phyloP scores from a whole-genome alignment of 2,888 invertebrate species.

The Phengaris alcon region DNA sequence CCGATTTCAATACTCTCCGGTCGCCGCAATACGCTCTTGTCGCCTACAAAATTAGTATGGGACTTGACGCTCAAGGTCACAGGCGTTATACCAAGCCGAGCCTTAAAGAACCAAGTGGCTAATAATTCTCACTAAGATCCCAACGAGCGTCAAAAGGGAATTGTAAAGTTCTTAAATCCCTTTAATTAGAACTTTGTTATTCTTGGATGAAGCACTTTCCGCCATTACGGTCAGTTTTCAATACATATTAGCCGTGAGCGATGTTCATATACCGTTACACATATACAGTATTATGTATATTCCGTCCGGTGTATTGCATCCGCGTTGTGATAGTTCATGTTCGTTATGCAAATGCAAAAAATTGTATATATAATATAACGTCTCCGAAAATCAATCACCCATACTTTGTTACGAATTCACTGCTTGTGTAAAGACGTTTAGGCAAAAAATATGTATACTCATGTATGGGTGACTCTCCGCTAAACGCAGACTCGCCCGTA shows the following conservation, averaged over 20 bases:
- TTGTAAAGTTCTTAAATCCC: neutral
- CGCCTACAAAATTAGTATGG: too few species aligned
- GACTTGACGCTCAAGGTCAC: too few species aligned
- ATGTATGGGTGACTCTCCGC: too few species aligned
- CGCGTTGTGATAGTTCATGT: neutral
- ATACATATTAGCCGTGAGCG: neutral
- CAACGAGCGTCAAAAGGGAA: neutral
- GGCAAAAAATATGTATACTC: too few species aligned
- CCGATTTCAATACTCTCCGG: too few species aligned
- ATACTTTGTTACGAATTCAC: too few species aligned
- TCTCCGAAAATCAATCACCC: too few species aligned
- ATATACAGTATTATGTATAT: conserved; percentile 3
- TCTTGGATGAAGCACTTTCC: neutral
- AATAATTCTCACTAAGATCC: neutral
- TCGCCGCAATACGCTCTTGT: too few species aligned
- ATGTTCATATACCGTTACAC: conserved; percentile 7
- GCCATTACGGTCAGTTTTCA: neutral
- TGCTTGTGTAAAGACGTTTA: too few species aligned
- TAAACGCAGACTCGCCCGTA: too few species aligned
- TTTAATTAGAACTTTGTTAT: neutral
- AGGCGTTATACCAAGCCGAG: too few species aligned
- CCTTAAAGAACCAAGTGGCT: neutral
- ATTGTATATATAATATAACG: too few species aligned
- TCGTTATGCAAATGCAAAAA: neutral
- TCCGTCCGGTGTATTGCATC: neutral